A percentile compares a stretch with the other conserved stretches of the same genome.
Evolutionary conservation across 2,888 invertebrate species (phyloP).

Genomic region (Drosophila anomelani): DNA sequence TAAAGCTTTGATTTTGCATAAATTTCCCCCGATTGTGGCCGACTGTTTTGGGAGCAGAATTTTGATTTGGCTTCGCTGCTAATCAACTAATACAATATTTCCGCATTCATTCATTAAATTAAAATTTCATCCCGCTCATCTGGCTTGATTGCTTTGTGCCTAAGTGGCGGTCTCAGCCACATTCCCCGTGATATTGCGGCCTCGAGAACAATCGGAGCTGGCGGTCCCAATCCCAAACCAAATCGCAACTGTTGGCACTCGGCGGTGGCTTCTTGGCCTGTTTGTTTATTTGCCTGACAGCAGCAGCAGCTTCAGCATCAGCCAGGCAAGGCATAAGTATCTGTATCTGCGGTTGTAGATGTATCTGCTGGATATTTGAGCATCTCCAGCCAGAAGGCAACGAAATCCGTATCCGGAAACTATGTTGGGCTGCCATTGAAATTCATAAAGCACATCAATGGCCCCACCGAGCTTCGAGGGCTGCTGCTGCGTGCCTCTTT

Average conservation of each 20-base stretch:
- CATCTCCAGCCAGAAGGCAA: constrained; percentile 10
- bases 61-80: constrained; percentile 49
- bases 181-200: constrained; percentile 20
- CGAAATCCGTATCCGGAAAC: constrained; percentile 62
- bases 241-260: constrained; percentile 72
- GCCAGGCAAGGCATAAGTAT: constrained; percentile 28
- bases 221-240: constrained; percentile 61
- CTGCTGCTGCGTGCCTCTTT: constrained; percentile 48
- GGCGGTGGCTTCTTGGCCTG: constrained; percentile 44
- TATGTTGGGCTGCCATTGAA: constrained; percentile 69
- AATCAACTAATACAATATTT: constrained; percentile 74
- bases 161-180: constrained; percentile 57
- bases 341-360: constrained; percentile 34
- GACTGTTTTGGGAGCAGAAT: neutral
- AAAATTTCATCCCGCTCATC: constrained; percentile 78
- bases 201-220: constrained; percentile 25
- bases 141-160: constrained; percentile 76
- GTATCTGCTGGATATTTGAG: constrained; percentile 20
- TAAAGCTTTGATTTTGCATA: neutral
- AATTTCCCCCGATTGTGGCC: neutral
- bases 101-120: constrained; percentile 77
- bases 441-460: constrained; percentile 77
- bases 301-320: constrained; percentile 21
- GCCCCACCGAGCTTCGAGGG: constrained; percentile 23
- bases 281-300: constrained; percentile 58